These are phyloP conservation scores for Phataginus tetradactyla DNA, from an alignment of 2,797 vertebrate genomes.

Conservation along the genomic window DNA sequence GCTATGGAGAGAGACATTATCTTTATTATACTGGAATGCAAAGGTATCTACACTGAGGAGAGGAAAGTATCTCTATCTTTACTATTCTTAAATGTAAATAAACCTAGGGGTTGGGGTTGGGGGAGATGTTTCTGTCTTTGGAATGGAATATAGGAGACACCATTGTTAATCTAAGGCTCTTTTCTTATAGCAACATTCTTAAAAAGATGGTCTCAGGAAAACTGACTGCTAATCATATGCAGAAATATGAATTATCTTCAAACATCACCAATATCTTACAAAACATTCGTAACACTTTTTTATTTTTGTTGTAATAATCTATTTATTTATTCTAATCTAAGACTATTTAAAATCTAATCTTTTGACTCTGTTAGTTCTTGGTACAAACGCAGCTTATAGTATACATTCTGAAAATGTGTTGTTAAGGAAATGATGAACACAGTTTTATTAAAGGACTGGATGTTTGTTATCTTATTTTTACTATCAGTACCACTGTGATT, in stretches of 20 bases:
- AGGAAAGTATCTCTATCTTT: not conserved
- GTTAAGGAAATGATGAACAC: not conserved
- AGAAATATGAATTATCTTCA: not conserved
- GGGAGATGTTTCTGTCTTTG: not conserved
- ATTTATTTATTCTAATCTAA: not conserved
- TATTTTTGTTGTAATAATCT: not conserved
- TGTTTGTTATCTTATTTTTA: not conserved
- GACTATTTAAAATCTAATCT: not conserved
- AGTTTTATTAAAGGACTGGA: not conserved
- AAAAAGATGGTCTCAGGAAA: not conserved
- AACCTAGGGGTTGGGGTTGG: rapidly evolving
- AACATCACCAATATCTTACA: not conserved
- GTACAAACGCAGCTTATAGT: not conserved
- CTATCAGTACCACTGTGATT: not conserved
- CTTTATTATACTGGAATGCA: not conserved
- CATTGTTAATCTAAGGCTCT: not conserved
- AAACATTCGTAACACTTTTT: not conserved
- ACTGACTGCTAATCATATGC: not conserved
- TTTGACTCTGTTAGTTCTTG: not conserved
- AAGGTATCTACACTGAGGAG: not conserved
- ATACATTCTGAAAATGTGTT: not conserved
- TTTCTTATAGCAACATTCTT: not conserved
- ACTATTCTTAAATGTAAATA: not conserved
- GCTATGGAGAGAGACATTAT: not conserved
- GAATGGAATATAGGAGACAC: not conserved